Conservation (phyloP, 2,113 vertebrate species). For the Silurus glanis region DNA sequence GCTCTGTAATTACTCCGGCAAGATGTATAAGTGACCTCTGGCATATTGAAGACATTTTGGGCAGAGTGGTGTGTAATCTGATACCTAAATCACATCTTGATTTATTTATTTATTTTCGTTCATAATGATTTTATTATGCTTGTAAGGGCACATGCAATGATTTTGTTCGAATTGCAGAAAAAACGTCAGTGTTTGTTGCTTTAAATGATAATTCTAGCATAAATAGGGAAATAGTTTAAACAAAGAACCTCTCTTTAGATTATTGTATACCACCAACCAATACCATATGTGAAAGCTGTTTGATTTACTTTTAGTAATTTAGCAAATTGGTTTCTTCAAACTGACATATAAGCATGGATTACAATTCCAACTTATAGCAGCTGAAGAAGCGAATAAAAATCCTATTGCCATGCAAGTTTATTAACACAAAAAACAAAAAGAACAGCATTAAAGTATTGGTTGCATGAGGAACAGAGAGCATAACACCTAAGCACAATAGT, state of each 20-base stretch:
- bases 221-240: not conserved
- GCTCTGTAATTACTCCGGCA: conserved; percentile 7
- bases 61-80: not conserved
- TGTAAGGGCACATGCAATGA: not conserved
- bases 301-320: not conserved
- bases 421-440: not conserved
- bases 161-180: not conserved
- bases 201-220: not conserved
- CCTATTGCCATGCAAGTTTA: not conserved
- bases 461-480: not conserved
- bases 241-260: too few species aligned
- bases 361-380: not conserved
- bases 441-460: not conserved
- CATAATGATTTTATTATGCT: not conserved
- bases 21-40: not conserved
- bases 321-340: not conserved
- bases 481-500: not conserved
- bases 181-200: not conserved
- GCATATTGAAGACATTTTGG: not conserved
- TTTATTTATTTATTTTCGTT: not conserved
- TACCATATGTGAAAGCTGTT: not conserved
- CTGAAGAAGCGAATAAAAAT: not conserved
- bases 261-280: too few species aligned
- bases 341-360: not conserved
- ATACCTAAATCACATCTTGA: not conserved